phyloP scores from a whole-genome alignment of 2,888 invertebrate species.

The Altica lythri region DNA sequence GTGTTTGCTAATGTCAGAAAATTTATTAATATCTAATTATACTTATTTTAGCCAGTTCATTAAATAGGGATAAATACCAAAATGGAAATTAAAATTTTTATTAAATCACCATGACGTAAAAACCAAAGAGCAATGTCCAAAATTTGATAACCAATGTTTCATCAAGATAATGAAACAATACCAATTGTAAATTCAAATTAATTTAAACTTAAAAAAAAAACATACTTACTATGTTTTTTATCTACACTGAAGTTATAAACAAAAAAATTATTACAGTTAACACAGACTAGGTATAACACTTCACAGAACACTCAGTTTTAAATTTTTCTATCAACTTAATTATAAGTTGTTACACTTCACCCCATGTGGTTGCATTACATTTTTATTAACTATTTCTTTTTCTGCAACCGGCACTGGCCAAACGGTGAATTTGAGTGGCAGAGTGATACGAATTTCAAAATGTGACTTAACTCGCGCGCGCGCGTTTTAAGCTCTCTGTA shows the following conservation, averaged over 20 bases:
- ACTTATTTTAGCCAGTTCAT: too few species aligned
- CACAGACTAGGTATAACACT: constrained; percentile 14
- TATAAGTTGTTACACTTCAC: constrained; percentile 29
- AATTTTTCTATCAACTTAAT: constrained; percentile 5
- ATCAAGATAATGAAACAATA: constrained; percentile 6
- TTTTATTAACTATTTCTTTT: constrained; percentile 21
- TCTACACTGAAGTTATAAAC: too few species aligned
- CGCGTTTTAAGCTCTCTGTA: constrained; percentile 19
- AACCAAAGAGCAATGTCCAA: constrained; percentile 24
- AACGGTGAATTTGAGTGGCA: constrained; percentile 17
- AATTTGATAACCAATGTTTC: constrained; percentile 10
- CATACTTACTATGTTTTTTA: constrained; percentile 5
- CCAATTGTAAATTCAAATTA: constrained; percentile 2
- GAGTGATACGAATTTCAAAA: constrained; percentile 21
- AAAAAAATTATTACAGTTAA: not conserved
- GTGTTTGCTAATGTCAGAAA: too few species aligned
- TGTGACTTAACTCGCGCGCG: constrained; percentile 34
- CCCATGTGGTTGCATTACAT: constrained; percentile 14
- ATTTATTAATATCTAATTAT: constrained; percentile 4
- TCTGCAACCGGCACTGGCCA: constrained; percentile 21
- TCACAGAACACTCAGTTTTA: constrained; percentile 20
- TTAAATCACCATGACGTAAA: constrained; percentile 8
- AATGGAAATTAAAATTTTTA: not conserved
- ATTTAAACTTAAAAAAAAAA: not conserved
- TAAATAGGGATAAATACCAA: too few species aligned